Evolutionary conservation across 2,888 invertebrate genomes (phyloP).

Genomic region (Ennomos erosarius): DNA sequence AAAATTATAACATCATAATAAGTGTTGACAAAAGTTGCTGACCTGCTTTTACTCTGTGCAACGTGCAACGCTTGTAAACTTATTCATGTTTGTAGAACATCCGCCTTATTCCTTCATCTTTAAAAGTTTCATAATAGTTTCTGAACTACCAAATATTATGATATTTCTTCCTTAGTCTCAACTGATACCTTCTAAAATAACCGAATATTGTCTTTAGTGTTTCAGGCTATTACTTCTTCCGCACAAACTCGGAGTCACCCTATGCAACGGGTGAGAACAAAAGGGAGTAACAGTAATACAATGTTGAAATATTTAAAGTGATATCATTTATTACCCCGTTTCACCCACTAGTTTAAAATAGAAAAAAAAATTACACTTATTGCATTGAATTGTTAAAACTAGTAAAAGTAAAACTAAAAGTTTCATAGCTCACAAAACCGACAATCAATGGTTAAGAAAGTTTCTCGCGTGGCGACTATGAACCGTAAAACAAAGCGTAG

Average conservation of each 20-base stretch:
- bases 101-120: not conserved
- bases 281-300: constrained; percentile 24
- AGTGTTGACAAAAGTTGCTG: constrained; percentile 15
- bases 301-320: not conserved
- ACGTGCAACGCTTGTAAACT: constrained; percentile 1
- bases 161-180: no score
- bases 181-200: no score
- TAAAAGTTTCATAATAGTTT: not conserved
- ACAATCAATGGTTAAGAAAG: no score
- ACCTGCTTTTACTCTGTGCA: constrained; percentile 16
- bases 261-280: constrained; percentile 68
- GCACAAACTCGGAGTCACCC: constrained; percentile 71
- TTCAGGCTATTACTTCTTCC: constrained; percentile 79
- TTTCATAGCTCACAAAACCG: no score
- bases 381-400: no score
- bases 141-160: no score
- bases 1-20: not conserved
- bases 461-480: no score
- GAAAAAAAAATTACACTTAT: no score
- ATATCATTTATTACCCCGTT: no score
- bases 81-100: constrained; percentile 3
- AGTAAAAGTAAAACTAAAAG: no score
- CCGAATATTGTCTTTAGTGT: constrained; percentile 62
- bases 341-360: no score
- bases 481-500: no score